Conservation (phyloP, 2,888 invertebrate species). For the Amorpha juglandis region DNA sequence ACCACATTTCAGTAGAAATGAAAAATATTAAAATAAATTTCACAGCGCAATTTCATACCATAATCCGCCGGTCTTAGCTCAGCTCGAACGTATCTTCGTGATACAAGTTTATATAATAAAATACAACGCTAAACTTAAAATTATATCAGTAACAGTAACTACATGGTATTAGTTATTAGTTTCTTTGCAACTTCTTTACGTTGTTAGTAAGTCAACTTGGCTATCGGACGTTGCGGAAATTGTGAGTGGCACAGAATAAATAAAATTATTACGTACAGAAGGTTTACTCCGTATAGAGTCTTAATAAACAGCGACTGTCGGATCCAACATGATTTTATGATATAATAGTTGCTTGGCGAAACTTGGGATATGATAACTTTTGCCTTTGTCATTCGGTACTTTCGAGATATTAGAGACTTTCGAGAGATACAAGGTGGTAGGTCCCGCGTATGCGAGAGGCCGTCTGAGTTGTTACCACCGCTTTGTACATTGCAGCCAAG, state of each 20-base stretch:
- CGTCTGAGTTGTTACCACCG: too few species aligned
- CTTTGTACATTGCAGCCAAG: too few species aligned
- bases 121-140: constrained; percentile 5
- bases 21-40: neutral
- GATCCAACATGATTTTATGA: too few species aligned
- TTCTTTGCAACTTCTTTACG: constrained; percentile 6
- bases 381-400: too few species aligned
- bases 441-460: too few species aligned
- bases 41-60: neutral
- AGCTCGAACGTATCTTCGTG: neutral
- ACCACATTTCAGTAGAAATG: neutral
- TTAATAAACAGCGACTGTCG: too few species aligned
- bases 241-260: neutral
- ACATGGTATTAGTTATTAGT: constrained; percentile 3
- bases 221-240: neutral
- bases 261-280: too few species aligned
- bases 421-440: too few species aligned
- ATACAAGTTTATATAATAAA: constrained; percentile 20
- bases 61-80: neutral
- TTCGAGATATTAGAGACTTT: too few species aligned
- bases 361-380: too few species aligned
- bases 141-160: neutral
- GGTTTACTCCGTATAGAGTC: too few species aligned
- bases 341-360: too few species aligned
- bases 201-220: neutral